Percentiles rank a stretch among this genome's conserved stretches.
Conservation (phyloP, 2,113 vertebrate genomes). For the Sinocyclocheilus rhinocerous region DNA sequence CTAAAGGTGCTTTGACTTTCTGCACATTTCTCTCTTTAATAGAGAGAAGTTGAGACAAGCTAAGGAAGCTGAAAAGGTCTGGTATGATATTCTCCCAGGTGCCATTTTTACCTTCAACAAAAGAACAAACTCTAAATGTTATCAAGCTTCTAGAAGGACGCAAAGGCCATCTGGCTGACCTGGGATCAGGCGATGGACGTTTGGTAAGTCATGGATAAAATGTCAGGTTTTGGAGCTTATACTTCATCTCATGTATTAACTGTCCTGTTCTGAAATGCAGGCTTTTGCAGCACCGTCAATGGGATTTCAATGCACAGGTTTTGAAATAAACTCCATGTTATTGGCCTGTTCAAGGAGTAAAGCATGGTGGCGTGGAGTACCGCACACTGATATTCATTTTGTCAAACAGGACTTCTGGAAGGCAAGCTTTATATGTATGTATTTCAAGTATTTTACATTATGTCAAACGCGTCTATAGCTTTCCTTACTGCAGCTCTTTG, state of each 20-base stretch:
- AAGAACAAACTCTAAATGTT: constrained; percentile 49
- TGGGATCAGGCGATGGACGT: constrained; percentile 53
- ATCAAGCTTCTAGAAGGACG: constrained; percentile 51
- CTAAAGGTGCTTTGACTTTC: constrained; percentile 46
- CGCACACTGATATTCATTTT: constrained; percentile 44
- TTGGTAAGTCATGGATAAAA: constrained; percentile 34
- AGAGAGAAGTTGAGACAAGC: background rate
- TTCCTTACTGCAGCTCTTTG: background rate
- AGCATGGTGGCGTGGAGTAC: constrained; percentile 50
- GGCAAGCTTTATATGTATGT: constrained; percentile 13
- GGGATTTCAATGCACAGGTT: constrained; percentile 61
- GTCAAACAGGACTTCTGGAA: constrained; percentile 58
- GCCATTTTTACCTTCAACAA: constrained; percentile 54
- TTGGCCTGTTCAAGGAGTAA: constrained; percentile 48
- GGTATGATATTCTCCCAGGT: constrained; percentile 32
- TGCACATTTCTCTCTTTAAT: background rate
- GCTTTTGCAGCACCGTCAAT: constrained; percentile 50
- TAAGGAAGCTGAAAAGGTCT: background rate
- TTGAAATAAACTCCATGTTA: constrained; percentile 61
- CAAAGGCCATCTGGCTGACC: constrained; percentile 48
- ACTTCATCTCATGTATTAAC: background rate
- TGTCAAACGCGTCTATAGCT: background rate
- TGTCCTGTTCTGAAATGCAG: constrained; percentile 23
- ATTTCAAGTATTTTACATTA: background rate
- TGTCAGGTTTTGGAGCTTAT: background rate